These are phyloP conservation scores for Lanistes nyassanus DNA, from an alignment of 1,140 invertebrate genomes.

Conservation along the genomic window DNA sequence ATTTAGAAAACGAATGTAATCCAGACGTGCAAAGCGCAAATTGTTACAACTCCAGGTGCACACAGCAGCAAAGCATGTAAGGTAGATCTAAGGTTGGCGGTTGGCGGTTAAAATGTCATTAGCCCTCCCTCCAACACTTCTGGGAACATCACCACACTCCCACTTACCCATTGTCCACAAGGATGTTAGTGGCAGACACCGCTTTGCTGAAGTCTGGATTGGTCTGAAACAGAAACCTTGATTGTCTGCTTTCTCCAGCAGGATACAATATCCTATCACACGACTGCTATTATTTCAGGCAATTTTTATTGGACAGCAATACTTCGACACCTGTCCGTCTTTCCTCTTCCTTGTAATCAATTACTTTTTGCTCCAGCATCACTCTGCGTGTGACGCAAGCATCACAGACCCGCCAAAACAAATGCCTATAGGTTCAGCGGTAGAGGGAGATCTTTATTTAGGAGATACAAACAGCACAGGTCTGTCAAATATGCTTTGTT, in stretches of 20 bases:
- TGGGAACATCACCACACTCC: not conserved
- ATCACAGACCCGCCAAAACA: slow-evolving; percentile 41
- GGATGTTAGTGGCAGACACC: slow-evolving; percentile 17
- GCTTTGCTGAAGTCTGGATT: slow-evolving; percentile 29
- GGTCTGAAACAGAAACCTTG: slow-evolving; percentile 1
- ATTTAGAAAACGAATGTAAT: no score
- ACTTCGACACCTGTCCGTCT: no score
- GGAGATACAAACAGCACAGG: not conserved
- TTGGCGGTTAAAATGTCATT: slow-evolving; percentile 5
- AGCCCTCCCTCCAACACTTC: no score
- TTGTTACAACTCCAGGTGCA: no score
- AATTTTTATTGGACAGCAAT: no score
- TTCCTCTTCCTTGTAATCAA: not conserved
- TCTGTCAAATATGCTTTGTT: not conserved
- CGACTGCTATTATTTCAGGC: no score
- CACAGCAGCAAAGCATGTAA: not conserved
- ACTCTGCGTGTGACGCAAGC: slow-evolving; percentile 30
- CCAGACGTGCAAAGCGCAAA: no score
- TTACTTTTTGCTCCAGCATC: slow-evolving; percentile 24
- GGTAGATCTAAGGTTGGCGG: not conserved
- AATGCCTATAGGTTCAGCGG: slow-evolving; percentile 33
- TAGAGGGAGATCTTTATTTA: slow-evolving; percentile 20
- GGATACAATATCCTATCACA: no score
- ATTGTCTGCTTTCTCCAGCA: no score
- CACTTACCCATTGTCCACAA: slow-evolving; percentile 22